Base-by-base conservation (phyloP, 2,797 vertebrate species). In the Spatula clypeata region DNA sequence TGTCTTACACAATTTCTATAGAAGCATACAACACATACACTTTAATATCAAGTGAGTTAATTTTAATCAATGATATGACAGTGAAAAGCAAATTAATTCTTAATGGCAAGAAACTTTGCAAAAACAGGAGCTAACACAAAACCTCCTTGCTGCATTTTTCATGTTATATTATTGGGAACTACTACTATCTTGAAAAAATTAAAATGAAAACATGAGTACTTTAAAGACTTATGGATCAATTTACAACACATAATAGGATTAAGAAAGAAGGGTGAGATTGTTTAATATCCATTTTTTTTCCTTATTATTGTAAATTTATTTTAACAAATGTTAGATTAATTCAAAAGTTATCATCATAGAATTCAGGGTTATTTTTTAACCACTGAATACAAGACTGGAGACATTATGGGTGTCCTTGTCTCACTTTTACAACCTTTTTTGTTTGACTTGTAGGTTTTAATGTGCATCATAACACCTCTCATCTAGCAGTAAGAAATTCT, bases 381-480 rank as follows among this genome's bases (percentile, higher is more conserved):
- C 40, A 75, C 47, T 87, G 91, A 95, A 79, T 67, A 85, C 58
- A 95, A 95, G 83, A 93, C 76, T 47, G 60, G 67, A 88, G 88
- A 94, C 31, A 73, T 95, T 94, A 94, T 65, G 91, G 69, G 83
- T 96, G 97, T 95, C 97, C 97, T 97, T 96, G 93, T 94, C 94
- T 96, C 92, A 93, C 90, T 97, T 95, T 95, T 96, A 90, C 93
- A 93, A 96, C 49, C 93, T 91, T 76, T 94, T 95, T 84, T 95
- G 90, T 97, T 91, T 97, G 90, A 97, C 54, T 86, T 94, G 91
- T 88, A 94, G 90, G 80, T 97, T 97, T 97, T 97, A 98, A 98
- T 97, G 97, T 95, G 95, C 96, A 97, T 95, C 94, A 94, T 97
- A 97, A 97, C 93, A 97, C 96, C 96, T 98, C 97, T 98, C 92